Base-by-base conservation (phyloP, 2,113 vertebrate genomes). In the Tor tambroides region DNA sequence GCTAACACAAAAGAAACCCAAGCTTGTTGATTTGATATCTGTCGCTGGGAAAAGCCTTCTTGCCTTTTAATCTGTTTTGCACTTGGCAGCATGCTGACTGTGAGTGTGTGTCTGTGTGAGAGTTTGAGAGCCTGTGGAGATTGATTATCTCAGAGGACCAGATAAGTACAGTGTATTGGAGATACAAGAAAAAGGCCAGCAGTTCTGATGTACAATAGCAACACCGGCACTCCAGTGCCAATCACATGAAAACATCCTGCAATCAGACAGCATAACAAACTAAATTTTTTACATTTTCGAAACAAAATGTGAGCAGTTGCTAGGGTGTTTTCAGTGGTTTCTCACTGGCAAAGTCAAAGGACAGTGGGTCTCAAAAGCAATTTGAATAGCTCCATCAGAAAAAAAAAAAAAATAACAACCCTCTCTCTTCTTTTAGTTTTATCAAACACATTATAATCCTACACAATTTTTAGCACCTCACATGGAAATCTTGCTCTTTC, bases 101-200 rank as follows among this genome's bases (percentile, higher is more conserved):
- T 6, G 3, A 35, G 51, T 14, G 23, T 84, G 69, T 76, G 59
- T 78, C 2, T 85, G 85, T 69, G 28, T 21, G 15, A 43, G 38
- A 75, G 71, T 75, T 43, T 75, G 12, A 46, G 41, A 75, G 72
- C 72, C 41, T 71, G 76, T 86, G 76, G 76, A 72, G 61, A 79
- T 38, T 49, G 19, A 65, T 80, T 71, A 80, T 80, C 85, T 69
- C 67, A 56, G 32, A 80, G 76, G 32, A 85, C 43, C 84, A 85
- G 61, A 69, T 85, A 65, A 79, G 21, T n/a, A 67, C 30, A 65
- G 56, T 85, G 38, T 85, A 63, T 65, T 78, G 63, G 43, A 79
- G 75, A 79, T 65, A n/a, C 74, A 78, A 43, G 28, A n/a, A 43
- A 63, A 85, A 63, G 59, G 5, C 17, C 30, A 78, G 38, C 1